phyloP scores from a whole-genome alignment of 53 echinoderm and acorn worm genomes.

The Crossaster papposus region DNA sequence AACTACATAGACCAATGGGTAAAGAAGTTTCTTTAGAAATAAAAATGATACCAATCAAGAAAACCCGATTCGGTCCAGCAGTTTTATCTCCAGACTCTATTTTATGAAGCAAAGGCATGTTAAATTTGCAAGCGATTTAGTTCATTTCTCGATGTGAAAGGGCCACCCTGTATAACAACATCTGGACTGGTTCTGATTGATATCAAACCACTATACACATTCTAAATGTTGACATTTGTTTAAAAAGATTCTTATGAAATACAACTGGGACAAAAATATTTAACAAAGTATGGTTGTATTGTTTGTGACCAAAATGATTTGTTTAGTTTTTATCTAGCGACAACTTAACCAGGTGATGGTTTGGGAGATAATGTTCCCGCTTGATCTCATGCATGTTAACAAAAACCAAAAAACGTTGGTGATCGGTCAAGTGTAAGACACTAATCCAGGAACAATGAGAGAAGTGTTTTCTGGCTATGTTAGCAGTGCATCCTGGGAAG shows the following conservation, averaged over 20 bases:
- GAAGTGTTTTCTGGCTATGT: not conserved
- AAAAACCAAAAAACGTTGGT: too few relatives aligned
- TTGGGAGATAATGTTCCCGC: not conserved
- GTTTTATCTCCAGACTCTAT: too few relatives aligned
- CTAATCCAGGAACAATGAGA: not conserved
- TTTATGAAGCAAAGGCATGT: too few relatives aligned
- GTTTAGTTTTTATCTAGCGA: not conserved
- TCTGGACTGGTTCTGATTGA: not conserved
- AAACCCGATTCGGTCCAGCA: too few relatives aligned
- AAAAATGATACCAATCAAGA: too few relatives aligned
- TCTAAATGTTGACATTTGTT: too few relatives aligned
- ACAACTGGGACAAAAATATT: not conserved
- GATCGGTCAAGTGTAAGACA: not conserved
- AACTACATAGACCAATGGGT: too few relatives aligned
- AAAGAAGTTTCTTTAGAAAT: too few relatives aligned
- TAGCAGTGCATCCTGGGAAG: slow-evolving; percentile 31
- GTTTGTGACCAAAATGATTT: not conserved
- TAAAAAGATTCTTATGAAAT: not conserved
- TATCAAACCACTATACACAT: too few relatives aligned
- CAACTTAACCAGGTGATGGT: not conserved
- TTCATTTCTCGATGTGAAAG: too few relatives aligned
- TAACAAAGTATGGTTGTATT: not conserved
- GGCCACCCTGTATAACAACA: not conserved
- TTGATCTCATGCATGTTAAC: slow-evolving; percentile 43
- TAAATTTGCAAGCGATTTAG: not conserved